Conservation (phyloP, 2,797 vertebrate genomes). For the Crocodylus rhombifer region DNA sequence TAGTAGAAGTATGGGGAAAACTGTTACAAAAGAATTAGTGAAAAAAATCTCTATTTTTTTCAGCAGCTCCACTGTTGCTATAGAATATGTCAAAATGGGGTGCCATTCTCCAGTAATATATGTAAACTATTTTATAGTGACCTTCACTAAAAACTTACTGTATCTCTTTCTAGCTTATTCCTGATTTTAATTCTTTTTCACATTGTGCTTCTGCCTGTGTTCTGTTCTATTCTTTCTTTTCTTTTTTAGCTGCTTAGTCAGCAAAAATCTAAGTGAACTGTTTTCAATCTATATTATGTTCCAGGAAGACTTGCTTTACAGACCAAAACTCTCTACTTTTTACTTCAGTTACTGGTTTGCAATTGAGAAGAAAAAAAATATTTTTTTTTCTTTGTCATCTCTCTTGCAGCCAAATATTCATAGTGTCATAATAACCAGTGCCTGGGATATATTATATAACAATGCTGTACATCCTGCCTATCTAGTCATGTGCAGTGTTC, state of each 20-base stretch:
- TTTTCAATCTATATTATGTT: neutral
- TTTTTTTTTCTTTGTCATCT: neutral
- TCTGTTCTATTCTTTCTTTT: neutral
- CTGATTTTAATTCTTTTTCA: neutral
- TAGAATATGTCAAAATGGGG: neutral
- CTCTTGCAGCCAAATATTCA: neutral
- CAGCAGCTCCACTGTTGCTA: neutral
- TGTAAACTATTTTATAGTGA: neutral
- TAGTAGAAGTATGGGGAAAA: no score
- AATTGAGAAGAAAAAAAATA: neutral
- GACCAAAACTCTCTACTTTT: neutral
- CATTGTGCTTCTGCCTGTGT: neutral
- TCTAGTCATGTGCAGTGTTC: neutral
- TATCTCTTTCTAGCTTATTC: neutral
- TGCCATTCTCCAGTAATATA: neutral
- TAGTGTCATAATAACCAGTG: neutral
- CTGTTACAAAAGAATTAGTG: no score
- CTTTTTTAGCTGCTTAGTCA: neutral
- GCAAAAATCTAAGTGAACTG: neutral
- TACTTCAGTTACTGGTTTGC: neutral
- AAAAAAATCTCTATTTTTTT: neutral
- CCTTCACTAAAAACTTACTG: fast-evolving
- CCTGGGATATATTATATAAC: neutral
- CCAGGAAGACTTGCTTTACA: neutral
- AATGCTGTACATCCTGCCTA: neutral